phyloP scores from a whole-genome alignment of 1,140 invertebrate genomes.

The Maniola jurtina region DNA sequence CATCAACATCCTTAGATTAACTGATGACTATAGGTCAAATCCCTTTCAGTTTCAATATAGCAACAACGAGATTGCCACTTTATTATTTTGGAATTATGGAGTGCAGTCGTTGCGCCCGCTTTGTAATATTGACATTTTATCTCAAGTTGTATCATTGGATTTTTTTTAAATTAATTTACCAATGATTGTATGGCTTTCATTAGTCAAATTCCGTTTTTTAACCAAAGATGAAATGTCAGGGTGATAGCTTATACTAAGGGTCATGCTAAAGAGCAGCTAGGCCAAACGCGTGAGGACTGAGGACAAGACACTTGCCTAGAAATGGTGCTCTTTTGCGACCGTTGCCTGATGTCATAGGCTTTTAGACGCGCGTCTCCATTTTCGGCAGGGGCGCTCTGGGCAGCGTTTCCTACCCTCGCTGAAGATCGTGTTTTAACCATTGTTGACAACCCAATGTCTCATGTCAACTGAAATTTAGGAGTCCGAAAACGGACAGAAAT shows the following conservation, averaged over 20 bases:
- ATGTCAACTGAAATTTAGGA: slow-evolving; percentile 75
- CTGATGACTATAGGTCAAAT: background rate
- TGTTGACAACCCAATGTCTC: slow-evolving; percentile 73
- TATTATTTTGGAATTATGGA: background rate
- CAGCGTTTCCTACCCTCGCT: slow-evolving; percentile 71
- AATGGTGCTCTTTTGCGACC: slow-evolving; percentile 56
- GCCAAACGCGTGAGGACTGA: slow-evolving; percentile 51
- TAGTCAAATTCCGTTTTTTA: background rate
- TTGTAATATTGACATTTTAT: background rate
- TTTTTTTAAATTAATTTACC: background rate
- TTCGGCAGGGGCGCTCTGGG: slow-evolving; percentile 60
- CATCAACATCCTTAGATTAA: slow-evolving; percentile 8
- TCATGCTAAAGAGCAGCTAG: slow-evolving; percentile 50
- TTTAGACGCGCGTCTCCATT: slow-evolving; percentile 71
- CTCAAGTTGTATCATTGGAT: background rate
- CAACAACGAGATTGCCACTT: background rate
- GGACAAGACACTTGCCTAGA: slow-evolving; percentile 65
- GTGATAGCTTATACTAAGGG: slow-evolving; percentile 19
- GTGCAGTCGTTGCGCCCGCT: background rate
- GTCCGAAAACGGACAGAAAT: slow-evolving; percentile 69
- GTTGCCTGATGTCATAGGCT: slow-evolving; percentile 61
- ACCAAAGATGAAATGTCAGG: slow-evolving; percentile 11
- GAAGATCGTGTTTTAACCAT: slow-evolving; percentile 79
- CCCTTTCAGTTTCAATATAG: background rate
- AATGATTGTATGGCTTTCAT: too few relatives aligned